phyloP scores from a whole-genome alignment of 2,797 vertebrate species.

The Galaxias olidus region DNA sequence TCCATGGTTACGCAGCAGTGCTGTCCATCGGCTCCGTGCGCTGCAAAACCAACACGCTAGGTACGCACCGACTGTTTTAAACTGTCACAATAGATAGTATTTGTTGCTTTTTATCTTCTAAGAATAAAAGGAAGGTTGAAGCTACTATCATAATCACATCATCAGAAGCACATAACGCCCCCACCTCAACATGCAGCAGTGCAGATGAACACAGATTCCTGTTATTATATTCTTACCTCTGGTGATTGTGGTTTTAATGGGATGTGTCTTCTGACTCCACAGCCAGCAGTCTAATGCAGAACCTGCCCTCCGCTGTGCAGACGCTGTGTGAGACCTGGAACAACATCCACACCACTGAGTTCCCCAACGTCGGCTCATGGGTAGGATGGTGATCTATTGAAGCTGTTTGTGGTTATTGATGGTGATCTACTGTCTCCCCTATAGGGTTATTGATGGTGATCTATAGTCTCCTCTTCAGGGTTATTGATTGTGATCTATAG shows the following conservation, averaged over 20 bases:
- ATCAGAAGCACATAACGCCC: too few species aligned
- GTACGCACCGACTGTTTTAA: constrained; percentile 63
- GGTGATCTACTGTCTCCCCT: too few species aligned
- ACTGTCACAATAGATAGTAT: background rate
- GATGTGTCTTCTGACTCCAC: constrained; percentile 21
- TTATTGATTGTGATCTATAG: too few species aligned
- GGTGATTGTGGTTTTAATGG: constrained; percentile 14
- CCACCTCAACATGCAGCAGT: too few species aligned
- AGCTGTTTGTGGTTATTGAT: too few species aligned
- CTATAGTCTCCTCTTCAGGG: too few species aligned
- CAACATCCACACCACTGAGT: constrained; percentile 93
- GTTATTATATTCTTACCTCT: background rate
- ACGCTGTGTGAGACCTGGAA: constrained; percentile 94
- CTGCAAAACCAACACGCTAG: constrained; percentile 93
- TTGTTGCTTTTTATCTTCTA: too few species aligned
- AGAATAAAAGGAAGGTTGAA: too few species aligned
- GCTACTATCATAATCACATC: too few species aligned
- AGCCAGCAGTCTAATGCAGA: constrained; percentile 92
- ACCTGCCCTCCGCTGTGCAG: constrained; percentile 90
- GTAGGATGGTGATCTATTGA: constrained; percentile 65
- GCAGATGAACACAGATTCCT: too few species aligned
- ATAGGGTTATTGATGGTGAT: too few species aligned
- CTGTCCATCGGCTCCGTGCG: constrained; percentile 90
- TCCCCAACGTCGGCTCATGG: constrained; percentile 98
- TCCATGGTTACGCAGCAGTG: constrained; percentile 91